Base-by-base conservation (phyloP, 2,888 invertebrate genomes). In the Rhingia campestris region DNA sequence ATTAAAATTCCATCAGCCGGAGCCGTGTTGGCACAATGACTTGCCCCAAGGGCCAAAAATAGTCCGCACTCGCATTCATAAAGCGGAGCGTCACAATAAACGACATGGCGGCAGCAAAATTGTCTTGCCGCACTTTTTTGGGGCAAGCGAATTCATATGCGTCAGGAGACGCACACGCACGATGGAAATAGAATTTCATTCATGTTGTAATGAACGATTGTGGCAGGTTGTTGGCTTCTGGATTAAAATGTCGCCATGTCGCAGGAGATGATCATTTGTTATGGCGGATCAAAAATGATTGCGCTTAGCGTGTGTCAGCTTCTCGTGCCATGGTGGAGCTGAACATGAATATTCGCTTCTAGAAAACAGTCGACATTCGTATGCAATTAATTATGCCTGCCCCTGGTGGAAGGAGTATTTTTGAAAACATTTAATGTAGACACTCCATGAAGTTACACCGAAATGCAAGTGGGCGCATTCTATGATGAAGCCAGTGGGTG, bases 211-310 rank as follows among this genome's bases (percentile, higher is more conserved):
- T 74, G 75, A 84, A 59, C 84, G 84, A 84, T 84, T 84, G 84
- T 84, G 84, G 84, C 80, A 84, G 84, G 84, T 84, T 84, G 84
- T 84, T 84, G 84, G 84, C 84, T 84, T 84, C 66, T 84, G 84
- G 84, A 84, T 84, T 84, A 84, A 84, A 84, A 84, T 84, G 84
- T 84, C 84, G 79, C 70, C 84, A 59, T 84, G 79, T 80, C 74
- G 59, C 70, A 80, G 69, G 74, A 66, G 59, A 84, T 80, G 84
- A 80, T 84, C 84, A 84, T 84, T 84, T 84, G 84, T 84, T 84
- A 84, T 84, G 74, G 74, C 66, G 80, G 69, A 74, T 84, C 80
- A 80, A 41, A 80, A 84, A 79, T 70, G 47, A 73, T 73, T 74
- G 63, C 69, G 73, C 73, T 69, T 59, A 63, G 64, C 33, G 53